Evolutionary conservation across 2,113 vertebrate genomes (phyloP).

Genomic region (Oxyruncus cristatus): DNA sequence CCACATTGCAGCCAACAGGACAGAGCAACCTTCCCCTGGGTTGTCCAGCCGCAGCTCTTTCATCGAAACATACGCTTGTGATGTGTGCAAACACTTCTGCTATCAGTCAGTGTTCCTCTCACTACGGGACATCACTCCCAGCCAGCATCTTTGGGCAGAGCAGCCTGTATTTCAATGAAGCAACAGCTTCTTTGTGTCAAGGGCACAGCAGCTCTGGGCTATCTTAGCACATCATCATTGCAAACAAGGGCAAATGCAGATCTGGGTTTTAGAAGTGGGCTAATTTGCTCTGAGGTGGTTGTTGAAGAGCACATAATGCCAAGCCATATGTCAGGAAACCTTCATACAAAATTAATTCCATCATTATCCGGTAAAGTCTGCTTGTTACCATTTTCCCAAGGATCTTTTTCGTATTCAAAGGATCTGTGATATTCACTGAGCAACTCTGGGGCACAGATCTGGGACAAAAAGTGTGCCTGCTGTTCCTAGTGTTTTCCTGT

Average conservation of each 20-base stretch:
- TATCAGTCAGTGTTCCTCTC: not conserved
- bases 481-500: not conserved
- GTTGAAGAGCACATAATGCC: not conserved
- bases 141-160: not conserved
- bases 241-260: not conserved
- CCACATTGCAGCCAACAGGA: not conserved
- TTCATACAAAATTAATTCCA: not conserved
- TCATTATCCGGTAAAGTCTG: not conserved
- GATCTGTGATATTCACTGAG: not conserved
- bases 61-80: not conserved
- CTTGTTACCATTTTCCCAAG: not conserved
- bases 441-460: not conserved
- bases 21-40: not conserved
- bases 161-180: not conserved
- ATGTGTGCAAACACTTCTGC: not conserved
- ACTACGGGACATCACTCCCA: not conserved
- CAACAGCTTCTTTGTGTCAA: slow-evolving; percentile 8
- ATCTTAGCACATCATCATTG: not conserved
- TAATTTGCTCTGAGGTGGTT: not conserved
- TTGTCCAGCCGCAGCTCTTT: not conserved
- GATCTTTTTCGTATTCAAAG: not conserved
- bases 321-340: slow-evolving; percentile 18
- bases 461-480: not conserved
- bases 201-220: not conserved
- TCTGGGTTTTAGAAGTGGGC: not conserved